A percentile compares a stretch with the other conserved stretches of the same genome.
Conservation (phyloP, 1,140 invertebrate species). For the Phortica variegata region DNA sequence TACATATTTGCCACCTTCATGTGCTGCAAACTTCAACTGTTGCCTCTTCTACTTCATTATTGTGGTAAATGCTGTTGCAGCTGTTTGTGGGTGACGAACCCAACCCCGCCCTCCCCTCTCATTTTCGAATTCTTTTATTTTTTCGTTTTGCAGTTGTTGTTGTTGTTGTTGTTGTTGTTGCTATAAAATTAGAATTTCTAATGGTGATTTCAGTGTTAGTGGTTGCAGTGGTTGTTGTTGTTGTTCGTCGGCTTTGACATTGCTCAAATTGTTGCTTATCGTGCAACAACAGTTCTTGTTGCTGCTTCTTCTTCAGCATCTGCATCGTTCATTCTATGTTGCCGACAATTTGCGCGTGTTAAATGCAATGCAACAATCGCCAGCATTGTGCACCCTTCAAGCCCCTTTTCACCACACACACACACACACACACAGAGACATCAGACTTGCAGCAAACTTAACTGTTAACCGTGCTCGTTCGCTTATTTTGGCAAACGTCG, state of each 20-base stretch:
- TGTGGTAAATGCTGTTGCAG: too few species aligned
- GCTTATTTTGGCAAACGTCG: constrained; percentile 27
- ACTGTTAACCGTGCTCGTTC: constrained; percentile 6
- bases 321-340: too few species aligned
- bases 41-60: too few species aligned
- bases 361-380: constrained; percentile 52
- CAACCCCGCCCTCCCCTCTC: too few species aligned
- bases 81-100: too few species aligned
- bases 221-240: constrained; percentile 24
- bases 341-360: constrained; percentile 49
- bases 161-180: constrained; percentile 21
- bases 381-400: too few species aligned
- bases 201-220: constrained; percentile 10
- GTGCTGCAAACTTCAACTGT: too few species aligned
- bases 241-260: constrained; percentile 22
- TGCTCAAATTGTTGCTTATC: constrained; percentile 9
- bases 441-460: too few species aligned
- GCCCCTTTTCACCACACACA: too few species aligned
- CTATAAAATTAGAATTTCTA: constrained; percentile 48
- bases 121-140: too few species aligned
- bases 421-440: too few species aligned
- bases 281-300: constrained; percentile 22
- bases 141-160: not conserved
- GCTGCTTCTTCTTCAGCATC: too few species aligned
- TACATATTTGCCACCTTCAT: constrained; percentile 53